Percentiles rank a stretch among this genome's conserved stretches.
Evolutionary conservation across 2,113 vertebrate genomes (phyloP).

Genomic region (Pipra filicauda): DNA sequence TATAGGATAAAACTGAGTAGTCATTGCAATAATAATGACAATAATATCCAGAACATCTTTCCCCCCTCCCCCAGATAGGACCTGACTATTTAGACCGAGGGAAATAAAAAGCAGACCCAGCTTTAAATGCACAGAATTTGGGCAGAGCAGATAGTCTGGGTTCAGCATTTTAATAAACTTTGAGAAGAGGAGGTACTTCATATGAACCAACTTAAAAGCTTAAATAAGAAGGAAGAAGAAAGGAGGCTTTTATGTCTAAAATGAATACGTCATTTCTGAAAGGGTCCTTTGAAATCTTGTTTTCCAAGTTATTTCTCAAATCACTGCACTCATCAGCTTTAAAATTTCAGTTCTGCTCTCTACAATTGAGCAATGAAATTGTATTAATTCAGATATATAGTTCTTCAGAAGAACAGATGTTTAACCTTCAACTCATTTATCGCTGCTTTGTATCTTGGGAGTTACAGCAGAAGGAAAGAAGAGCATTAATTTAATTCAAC

Average conservation of each 20-base stretch:
- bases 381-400: neutral
- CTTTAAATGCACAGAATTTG: neutral
- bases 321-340: neutral
- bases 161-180: neutral
- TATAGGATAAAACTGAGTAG: neutral
- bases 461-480: neutral
- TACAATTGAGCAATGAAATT: neutral
- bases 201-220: neutral
- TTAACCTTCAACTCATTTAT: neutral
- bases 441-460: neutral
- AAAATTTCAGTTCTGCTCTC: neutral
- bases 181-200: neutral
- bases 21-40: neutral
- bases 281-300: neutral
- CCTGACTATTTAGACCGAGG: neutral
- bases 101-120: neutral
- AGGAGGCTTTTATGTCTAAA: neutral
- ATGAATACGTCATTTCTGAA: neutral
- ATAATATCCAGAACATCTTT: neutral
- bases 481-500: slow-evolving; percentile 17
- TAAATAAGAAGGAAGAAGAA: neutral
- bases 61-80: accelerated
- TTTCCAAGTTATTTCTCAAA: neutral
- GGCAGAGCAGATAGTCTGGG: neutral
- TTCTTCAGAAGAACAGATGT: neutral